phyloP scores from a whole-genome alignment of 1,140 invertebrate genomes.

The Cepaea nemoralis region DNA sequence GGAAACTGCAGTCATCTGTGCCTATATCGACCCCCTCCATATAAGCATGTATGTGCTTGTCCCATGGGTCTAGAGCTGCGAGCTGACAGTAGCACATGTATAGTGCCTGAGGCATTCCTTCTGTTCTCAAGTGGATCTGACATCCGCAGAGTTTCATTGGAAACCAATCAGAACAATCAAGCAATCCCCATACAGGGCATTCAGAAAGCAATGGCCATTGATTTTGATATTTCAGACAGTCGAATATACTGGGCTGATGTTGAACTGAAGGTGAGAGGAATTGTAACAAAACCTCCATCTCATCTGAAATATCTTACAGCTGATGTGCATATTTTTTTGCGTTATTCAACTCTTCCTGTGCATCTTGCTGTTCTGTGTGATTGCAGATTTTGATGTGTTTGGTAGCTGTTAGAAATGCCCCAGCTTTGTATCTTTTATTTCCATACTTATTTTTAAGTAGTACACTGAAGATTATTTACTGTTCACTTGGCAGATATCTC shows the following conservation, averaged over 20 bases:
- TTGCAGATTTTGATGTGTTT: no score
- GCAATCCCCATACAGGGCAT: slow-evolving; percentile 76
- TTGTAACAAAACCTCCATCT: no score
- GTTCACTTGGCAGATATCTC: no score
- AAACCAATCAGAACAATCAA: slow-evolving; percentile 84
- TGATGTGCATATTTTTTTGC: no score
- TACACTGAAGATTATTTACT: no score
- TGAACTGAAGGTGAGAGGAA: slow-evolving; percentile 74
- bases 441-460: no score
- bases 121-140: slow-evolving; percentile 86
- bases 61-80: slow-evolving; percentile 83
- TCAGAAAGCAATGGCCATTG: slow-evolving; percentile 88
- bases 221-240: slow-evolving; percentile 89
- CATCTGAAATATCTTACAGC: no score
- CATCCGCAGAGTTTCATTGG: slow-evolving; percentile 78
- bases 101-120: slow-evolving; percentile 89
- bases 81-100: slow-evolving; percentile 83
- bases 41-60: slow-evolving; percentile 82
- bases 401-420: no score
- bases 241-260: slow-evolving; percentile 93
- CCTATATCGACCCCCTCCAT: slow-evolving; percentile 83
- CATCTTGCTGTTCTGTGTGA: no score
- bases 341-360: no score
- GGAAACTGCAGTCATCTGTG: slow-evolving; percentile 97
- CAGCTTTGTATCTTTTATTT: no score